Evolutionary conservation across 1,140 invertebrate species (phyloP).

Genomic region (Tribolium madens): DNA sequence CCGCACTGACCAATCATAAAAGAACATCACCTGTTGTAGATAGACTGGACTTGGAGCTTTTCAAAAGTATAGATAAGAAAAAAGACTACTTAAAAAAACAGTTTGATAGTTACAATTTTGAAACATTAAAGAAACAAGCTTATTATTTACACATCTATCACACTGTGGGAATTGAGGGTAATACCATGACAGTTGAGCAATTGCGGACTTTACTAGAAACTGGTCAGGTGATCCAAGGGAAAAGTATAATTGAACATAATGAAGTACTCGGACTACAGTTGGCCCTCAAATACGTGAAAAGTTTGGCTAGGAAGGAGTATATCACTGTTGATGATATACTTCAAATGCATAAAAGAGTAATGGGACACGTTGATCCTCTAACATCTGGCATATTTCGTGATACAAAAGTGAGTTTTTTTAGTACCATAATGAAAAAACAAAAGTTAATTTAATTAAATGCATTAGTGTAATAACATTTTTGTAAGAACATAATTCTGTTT

Average conservation of each 20-base stretch:
- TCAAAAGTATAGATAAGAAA: slow-evolving; percentile 89
- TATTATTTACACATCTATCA: slow-evolving; percentile 98
- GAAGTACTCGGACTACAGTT: slow-evolving; percentile 95
- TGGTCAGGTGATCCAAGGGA: slow-evolving; percentile 90
- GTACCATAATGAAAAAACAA: no score
- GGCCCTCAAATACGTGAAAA: slow-evolving; percentile 95
- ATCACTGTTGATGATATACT: slow-evolving; percentile 89
- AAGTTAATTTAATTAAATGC: no score
- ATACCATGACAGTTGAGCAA: slow-evolving; percentile 95
- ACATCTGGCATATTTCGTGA: slow-evolving; percentile 84
- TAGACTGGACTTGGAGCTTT: slow-evolving; percentile 84
- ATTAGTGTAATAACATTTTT: no score
- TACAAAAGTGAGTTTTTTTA: slow-evolving; percentile 52
- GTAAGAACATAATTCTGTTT: slow-evolving; percentile 59
- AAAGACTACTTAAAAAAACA: slow-evolving; percentile 83
- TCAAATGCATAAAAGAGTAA: slow-evolving; percentile 91
- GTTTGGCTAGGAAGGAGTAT: slow-evolving; percentile 79
- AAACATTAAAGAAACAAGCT: slow-evolving; percentile 91
- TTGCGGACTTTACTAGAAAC: slow-evolving; percentile 95
- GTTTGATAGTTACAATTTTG: slow-evolving; percentile 82
- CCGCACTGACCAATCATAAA: slow-evolving; percentile 84
- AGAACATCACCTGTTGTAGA: slow-evolving; percentile 91
- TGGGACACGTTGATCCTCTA: slow-evolving; percentile 93
- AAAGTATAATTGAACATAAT: slow-evolving; percentile 96
- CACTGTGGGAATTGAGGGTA: slow-evolving; percentile 96